Evolutionary conservation across 2,113 vertebrate genomes (phyloP), one percentile per base, ranked within the genome.

Genomic region (Marcusenius ussheri): DNA sequence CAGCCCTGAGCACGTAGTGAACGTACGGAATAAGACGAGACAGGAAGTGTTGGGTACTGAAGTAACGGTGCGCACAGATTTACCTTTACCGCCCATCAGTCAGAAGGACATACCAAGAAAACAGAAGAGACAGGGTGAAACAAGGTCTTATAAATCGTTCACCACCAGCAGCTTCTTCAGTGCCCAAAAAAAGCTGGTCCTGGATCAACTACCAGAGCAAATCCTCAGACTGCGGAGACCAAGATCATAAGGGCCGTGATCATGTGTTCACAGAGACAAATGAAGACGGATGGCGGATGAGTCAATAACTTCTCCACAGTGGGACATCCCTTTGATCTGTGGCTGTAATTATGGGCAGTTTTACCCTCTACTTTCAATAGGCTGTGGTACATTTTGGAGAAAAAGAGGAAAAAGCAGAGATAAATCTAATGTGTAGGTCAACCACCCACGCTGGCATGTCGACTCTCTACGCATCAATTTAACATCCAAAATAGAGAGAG

Each of bases 391-490:
- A 88, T 87, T 90, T 94, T 93, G 91, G 90, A 83, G 90, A 80
- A 87, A 91, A 92, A 27, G 45, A 88, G 70, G 51, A 58, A 74
- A 90, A 89, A 27, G 24, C 10, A 47, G 45, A 93, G 87, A 91
- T 90, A 92, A 93, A 88, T 24, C 87, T 87, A 80, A 93, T 91
- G 90, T 91, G 31, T 31, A 92, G 91, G 35, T 77, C 90, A 91
- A 93, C 94, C 93, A 93, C 94, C 94, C 93, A 93, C 89, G 27
- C 89, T 91, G 91, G 1, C 91, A 93, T 92, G 94, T 94, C 91
- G 93, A 94, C 94, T 94, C 9, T 92, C 93, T 93, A 95, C 93
- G 93, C 96, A 94, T 93, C 93, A 93, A 94, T 93, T 92, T 93
- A 62, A 91, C 93, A 94, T 95, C 93, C 92, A 94, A 92, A 96